Conservation (phyloP, 2,113 vertebrate genomes). For the Orycteropus afer region DNA sequence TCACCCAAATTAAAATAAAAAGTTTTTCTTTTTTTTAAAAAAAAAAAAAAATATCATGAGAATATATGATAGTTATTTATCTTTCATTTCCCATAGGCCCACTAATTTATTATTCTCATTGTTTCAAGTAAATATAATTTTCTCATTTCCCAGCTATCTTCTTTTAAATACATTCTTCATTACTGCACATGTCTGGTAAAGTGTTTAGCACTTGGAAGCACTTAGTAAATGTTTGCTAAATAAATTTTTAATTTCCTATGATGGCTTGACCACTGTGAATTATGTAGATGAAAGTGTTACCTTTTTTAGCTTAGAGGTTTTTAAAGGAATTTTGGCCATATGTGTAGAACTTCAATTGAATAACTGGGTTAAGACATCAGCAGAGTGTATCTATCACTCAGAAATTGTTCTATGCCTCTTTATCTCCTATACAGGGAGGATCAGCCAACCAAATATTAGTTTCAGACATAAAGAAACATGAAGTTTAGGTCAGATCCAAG, state of each 20-base stretch:
- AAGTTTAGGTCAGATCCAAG: background rate
- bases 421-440: background rate
- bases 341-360: background rate
- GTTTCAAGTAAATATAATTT: background rate
- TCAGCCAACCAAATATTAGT: background rate
- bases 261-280: background rate
- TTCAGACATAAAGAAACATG: background rate
- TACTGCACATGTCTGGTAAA: background rate
- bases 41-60: background rate
- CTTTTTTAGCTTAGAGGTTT: background rate
- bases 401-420: background rate
- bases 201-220: background rate
- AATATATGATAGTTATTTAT: background rate
- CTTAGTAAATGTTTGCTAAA: background rate
- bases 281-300: background rate
- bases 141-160: background rate
- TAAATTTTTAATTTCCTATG: background rate
- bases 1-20: too few species aligned
- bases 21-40: too few species aligned
- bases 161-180: background rate
- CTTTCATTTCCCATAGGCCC: background rate
- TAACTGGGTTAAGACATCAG: background rate
- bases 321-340: background rate
- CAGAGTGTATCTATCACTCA: background rate
- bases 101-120: background rate